Evolutionary conservation across 2,888 invertebrate species (phyloP), one percentile per base, ranked within the genome.

Genomic region (Hipparchia semele): DNA sequence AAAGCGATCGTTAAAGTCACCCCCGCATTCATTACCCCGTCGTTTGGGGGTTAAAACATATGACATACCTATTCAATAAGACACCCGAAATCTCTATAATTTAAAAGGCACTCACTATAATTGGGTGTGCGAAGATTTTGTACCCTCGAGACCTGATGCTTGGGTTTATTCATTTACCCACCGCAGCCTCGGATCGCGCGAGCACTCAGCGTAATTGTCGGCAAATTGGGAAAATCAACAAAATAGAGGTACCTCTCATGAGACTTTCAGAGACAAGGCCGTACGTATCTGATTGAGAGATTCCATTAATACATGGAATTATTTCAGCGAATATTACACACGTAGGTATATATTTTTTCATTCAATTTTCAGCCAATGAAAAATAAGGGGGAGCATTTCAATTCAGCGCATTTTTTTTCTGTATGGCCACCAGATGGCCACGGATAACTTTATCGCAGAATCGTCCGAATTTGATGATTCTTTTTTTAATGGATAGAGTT

Each of bases 131-230:
- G 56, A 64, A 70, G 70, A 70, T 56, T 62, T 54, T 45, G 9
- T 45, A 6, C 75, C 73, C 74, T 58, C 23, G 72, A 74, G 73
- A 70, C 66, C 39, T 66, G 72, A 69, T 71, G 73, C 71, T 77
- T 73, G 77, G 77, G 75, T 78, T 80, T 79, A 82, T 80, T 80
- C 79, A 77, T 80, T 81, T 81, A 80, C 71, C 77, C 77, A 64
- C 73, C 76, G 73, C 72, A 70, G 71, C 72, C 75, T 75, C 65
- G 71, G 74, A 67, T 71, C 58, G 67, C 71, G 70, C 64, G 58
- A 77, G 82, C 82, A 84, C 83, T 84, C 80, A 82, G 72, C 79
- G 81, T 86, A 85, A 86, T 85, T 85, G 83, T 83, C 73, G 78
- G 73, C 76, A 80, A 83, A 84, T 84, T 83, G 82, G 80, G 74